A percentile compares a stretch with the other conserved stretches of the same genome.
Conservation (phyloP, 1,140 invertebrate genomes). For the Drosophila persimilis region DNA sequence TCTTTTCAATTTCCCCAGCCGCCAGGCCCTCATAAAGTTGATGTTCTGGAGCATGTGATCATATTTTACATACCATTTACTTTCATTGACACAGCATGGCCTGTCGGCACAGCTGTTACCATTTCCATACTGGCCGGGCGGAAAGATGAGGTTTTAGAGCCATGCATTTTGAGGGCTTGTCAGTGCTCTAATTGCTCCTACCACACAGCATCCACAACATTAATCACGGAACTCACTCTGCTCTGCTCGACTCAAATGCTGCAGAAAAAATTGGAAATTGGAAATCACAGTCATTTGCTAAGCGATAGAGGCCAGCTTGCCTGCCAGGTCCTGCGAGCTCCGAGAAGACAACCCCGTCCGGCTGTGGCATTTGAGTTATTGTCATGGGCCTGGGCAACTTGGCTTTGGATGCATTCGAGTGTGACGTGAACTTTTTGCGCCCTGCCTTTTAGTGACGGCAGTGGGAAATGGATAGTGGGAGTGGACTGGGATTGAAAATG, state of each 20-base stretch:
- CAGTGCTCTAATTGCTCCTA: conserved; percentile 80
- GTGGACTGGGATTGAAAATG: conserved; percentile 13
- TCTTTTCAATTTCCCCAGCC: background rate
- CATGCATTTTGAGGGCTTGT: conserved; percentile 61
- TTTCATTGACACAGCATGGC: conserved; percentile 55
- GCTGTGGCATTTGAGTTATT: conserved; percentile 68
- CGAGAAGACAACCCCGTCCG: conserved; percentile 12
- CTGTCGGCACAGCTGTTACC: conserved; percentile 65
- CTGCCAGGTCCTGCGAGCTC: conserved; percentile 3
- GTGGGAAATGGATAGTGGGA: conserved; percentile 50
- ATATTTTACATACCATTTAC: conserved; percentile 77
- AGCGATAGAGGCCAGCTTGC: conserved; percentile 52
- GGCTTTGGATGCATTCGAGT: conserved; percentile 75
- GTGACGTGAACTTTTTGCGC: conserved; percentile 71
- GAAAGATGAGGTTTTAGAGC: background rate
- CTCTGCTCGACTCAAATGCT: conserved; percentile 60
- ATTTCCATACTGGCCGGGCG: conserved; percentile 27
- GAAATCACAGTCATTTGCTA: conserved; percentile 78
- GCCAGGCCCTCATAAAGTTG: conserved; percentile 46
- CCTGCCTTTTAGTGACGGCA: conserved; percentile 53
- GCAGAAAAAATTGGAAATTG: conserved; percentile 66
- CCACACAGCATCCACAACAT: conserved; percentile 68
- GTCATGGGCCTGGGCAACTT: conserved; percentile 46
- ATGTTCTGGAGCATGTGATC: conserved; percentile 58
- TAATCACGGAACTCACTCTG: conserved; percentile 62